phyloP scores from a whole-genome alignment of 2,113 vertebrate species.

The Dasyprocta punctata region DNA sequence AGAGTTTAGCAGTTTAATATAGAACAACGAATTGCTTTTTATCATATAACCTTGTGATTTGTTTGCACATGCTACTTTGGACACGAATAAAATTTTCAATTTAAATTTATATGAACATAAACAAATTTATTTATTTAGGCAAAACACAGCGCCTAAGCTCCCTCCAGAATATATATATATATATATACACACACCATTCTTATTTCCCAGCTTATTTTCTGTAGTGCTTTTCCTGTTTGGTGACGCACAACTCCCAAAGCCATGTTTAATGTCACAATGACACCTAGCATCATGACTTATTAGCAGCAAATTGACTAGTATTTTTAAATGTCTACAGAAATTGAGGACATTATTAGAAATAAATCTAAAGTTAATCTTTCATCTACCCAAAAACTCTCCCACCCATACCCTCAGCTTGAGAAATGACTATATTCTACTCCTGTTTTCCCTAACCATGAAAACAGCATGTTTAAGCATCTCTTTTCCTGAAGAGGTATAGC shows the following conservation, averaged over 20 bases:
- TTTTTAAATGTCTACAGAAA: neutral
- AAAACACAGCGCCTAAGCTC: neutral
- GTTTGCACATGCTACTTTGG: neutral
- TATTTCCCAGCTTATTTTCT: neutral
- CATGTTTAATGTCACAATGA: neutral
- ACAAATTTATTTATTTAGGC: neutral
- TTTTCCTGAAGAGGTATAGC: neutral
- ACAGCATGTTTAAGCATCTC: neutral
- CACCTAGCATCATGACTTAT: neutral
- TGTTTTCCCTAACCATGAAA: neutral
- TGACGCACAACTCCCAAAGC: neutral
- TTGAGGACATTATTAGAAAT: neutral
- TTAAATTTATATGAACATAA: conserved; percentile 51
- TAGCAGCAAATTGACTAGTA: neutral
- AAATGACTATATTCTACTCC: neutral
- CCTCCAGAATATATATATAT: too few species aligned
- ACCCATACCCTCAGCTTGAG: neutral
- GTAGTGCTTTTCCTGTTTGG: neutral
- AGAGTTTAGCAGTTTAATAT: neutral
- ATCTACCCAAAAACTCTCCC: neutral
- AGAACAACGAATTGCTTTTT: neutral
- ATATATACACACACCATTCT: neutral
- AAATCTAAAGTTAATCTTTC: neutral
- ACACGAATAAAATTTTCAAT: neutral
- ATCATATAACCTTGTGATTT: neutral